Percentiles rank a stretch among this genome's conserved stretches.
Evolutionary conservation across 2,888 invertebrate genomes (phyloP).

Genomic region (Metellina segmentata): DNA sequence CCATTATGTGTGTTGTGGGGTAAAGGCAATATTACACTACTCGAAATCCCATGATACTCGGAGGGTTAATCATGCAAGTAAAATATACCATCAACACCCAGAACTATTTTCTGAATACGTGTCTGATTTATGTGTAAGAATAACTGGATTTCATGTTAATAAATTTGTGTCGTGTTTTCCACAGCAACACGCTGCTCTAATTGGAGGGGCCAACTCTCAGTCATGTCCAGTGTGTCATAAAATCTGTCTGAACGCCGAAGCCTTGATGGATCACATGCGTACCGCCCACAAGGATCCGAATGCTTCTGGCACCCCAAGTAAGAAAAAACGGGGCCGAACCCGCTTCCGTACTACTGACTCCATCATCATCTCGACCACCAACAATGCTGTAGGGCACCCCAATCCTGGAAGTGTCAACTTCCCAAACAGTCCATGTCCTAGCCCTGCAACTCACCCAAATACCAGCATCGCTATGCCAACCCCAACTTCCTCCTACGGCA

Average conservation of each 20-base stretch:
- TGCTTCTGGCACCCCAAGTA: conserved; percentile 93
- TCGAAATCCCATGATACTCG: too few relatives aligned
- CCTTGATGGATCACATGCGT: conserved; percentile 97
- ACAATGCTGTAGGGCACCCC: conserved; percentile 74
- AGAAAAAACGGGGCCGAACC: conserved; percentile 83
- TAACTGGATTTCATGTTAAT: too few relatives aligned
- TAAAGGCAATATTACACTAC: too few relatives aligned
- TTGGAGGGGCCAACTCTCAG: conserved; percentile 94
- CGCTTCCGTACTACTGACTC: conserved; percentile 80
- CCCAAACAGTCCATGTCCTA: conserved; percentile 73
- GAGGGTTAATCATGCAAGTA: too few relatives aligned
- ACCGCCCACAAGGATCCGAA: conserved; percentile 96
- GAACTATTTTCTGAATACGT: too few relatives aligned
- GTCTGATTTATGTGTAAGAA: too few relatives aligned
- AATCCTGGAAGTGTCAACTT: conserved; percentile 75
- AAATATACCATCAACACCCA: too few relatives aligned
- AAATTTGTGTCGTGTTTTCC: conserved; percentile 81
- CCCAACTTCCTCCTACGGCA: conserved; percentile 71
- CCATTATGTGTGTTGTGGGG: too few relatives aligned
- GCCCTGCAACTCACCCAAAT: conserved; percentile 67
- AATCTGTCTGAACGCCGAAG: conserved; percentile 95
- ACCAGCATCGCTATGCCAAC: conserved; percentile 66
- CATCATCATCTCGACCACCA: conserved; percentile 77
- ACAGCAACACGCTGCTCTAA: conserved; percentile 96
- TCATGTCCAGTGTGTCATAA: conserved; percentile 97